phyloP scores from a whole-genome alignment of 2,797 vertebrate species.

The Falco columbarius region DNA sequence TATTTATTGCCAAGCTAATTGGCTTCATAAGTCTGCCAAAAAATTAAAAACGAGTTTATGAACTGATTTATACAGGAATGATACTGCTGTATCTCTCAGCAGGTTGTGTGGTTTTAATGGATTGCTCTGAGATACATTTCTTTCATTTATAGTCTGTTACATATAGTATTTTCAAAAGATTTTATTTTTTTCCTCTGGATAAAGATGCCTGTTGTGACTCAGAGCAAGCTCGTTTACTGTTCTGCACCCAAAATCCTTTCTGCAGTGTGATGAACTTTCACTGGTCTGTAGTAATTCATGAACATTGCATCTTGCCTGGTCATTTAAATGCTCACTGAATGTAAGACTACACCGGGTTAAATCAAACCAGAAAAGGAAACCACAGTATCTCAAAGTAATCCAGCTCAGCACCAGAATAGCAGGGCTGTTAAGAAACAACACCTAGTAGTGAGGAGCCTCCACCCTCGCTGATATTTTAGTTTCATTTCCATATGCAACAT shows the following conservation, averaged over 20 bases:
- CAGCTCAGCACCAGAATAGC: background rate
- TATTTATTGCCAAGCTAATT: conserved; percentile 79
- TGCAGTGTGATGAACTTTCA: background rate
- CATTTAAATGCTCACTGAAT: background rate
- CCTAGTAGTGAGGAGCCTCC: background rate
- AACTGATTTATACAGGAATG: conserved; percentile 63
- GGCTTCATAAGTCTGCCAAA: conserved; percentile 75
- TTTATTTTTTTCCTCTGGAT: background rate
- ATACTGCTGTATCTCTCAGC: conserved; percentile 19
- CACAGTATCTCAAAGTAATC: background rate
- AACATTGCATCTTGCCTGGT: background rate
- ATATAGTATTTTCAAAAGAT: background rate
- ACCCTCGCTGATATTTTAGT: conserved; percentile 35
- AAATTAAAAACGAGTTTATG: conserved; percentile 75
- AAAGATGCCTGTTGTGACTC: background rate
- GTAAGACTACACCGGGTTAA: background rate
- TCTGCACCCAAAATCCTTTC: background rate
- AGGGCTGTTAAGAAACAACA: background rate
- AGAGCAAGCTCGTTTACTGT: background rate
- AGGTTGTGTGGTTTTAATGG: conserved; percentile 42
- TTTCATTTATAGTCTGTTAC: background rate
- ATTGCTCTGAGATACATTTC: conserved; percentile 18
- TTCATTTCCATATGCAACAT: background rate
- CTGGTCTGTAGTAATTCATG: background rate
- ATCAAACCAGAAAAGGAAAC: background rate